phyloP scores from a whole-genome alignment of 2,113 vertebrate species.

The Lontra canadensis region DNA sequence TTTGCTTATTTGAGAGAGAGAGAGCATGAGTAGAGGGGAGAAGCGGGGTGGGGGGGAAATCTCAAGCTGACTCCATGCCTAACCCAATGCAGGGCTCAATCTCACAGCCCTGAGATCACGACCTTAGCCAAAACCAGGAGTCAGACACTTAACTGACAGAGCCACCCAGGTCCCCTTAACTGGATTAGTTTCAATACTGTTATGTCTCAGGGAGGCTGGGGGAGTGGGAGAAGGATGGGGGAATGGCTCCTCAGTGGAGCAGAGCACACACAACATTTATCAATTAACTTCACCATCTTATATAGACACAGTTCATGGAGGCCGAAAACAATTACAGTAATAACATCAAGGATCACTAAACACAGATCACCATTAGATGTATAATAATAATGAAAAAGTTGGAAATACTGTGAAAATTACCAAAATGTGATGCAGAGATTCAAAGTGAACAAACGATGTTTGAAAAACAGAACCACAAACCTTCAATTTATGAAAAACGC shows the following conservation, averaged over 20 bases:
- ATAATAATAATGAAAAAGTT: not conserved
- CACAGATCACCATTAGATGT: not conserved
- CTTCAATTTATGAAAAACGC: not conserved
- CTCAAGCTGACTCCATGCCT: not conserved
- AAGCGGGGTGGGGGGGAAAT: not conserved
- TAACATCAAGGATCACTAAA: not conserved
- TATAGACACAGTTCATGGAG: not conserved
- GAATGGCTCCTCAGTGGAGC: not conserved
- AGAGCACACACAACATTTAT: not conserved
- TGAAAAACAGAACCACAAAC: not conserved
- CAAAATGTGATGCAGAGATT: not conserved
- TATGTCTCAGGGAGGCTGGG: not conserved
- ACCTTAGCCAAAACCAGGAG: not conserved
- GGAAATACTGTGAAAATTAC: not conserved
- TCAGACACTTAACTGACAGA: not conserved
- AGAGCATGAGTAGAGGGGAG: not conserved
- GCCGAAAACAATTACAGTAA: not conserved
- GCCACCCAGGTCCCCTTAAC: not conserved
- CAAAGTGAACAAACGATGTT: not conserved
- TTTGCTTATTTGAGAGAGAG: not conserved
- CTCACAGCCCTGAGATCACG: not conserved
- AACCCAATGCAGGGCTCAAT: not conserved
- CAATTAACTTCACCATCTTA: not conserved
- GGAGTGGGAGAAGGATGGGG: not conserved
- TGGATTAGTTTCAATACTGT: not conserved